Evolutionary conservation across 2,888 invertebrate genomes (phyloP).

Genomic region (Heteropelma amictum): DNA sequence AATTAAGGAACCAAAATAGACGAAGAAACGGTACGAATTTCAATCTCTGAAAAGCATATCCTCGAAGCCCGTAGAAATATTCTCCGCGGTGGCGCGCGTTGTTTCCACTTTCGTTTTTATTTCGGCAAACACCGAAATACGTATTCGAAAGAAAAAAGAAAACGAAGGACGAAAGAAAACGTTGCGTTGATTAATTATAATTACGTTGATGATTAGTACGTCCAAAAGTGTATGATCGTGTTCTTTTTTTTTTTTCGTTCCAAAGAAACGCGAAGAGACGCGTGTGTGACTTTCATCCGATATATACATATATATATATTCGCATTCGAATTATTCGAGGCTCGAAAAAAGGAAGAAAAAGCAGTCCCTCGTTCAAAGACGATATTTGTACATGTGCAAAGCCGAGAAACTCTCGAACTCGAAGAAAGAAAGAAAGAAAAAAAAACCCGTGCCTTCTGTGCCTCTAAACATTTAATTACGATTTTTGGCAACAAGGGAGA

Average conservation of each 20-base stretch:
- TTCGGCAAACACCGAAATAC: constrained; percentile 32
- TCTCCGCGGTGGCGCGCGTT: too few relatives aligned
- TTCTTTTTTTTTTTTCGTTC: constrained; percentile 13
- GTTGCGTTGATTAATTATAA: constrained; percentile 38
- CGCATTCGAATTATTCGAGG: constrained; percentile 6
- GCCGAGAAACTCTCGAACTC: constrained; percentile 50
- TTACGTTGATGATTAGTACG: constrained; percentile 41
- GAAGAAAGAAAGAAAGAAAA: constrained; percentile 40
- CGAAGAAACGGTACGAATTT: not conserved
- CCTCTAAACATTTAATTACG: constrained; percentile 57
- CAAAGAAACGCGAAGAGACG: constrained; percentile 7
- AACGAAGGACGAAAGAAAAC: too few relatives aligned
- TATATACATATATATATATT: too few relatives aligned
- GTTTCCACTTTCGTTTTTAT: constrained; percentile 20
- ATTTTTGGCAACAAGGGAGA: constrained; percentile 56
- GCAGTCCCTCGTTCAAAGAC: not conserved
- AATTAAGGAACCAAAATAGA: too few relatives aligned
- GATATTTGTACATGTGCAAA: constrained; percentile 37
- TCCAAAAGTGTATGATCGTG: constrained; percentile 26
- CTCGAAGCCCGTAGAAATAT: constrained; percentile 16
- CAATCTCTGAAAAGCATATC: not conserved
- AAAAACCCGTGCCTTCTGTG: constrained; percentile 56
- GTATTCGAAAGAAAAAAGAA: too few relatives aligned
- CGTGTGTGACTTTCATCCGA: constrained; percentile 3
- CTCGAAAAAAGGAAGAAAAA: constrained; percentile 1